Evolutionary conservation across 2,113 vertebrate species (phyloP).

Genomic region (Romanogobio albipinnatus): DNA sequence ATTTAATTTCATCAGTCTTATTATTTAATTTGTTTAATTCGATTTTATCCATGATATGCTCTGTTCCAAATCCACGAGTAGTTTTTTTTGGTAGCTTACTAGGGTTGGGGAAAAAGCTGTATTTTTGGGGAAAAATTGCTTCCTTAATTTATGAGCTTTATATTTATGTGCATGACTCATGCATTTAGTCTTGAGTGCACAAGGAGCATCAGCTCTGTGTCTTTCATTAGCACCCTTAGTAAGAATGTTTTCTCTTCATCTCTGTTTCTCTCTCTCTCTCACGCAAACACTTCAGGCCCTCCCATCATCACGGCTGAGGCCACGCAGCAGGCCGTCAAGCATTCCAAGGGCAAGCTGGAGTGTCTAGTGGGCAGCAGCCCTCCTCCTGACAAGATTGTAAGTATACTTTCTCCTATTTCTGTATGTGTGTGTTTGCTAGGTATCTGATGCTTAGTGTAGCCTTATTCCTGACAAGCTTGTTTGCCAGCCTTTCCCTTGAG

Average conservation of each 20-base stretch:
- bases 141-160: background rate
- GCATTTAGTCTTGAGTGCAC: slow-evolving; percentile 5
- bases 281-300: slow-evolving; percentile 74
- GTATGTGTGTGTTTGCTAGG: slow-evolving; percentile 14
- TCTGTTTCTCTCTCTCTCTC: background rate
- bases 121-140: slow-evolving; percentile 15
- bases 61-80: background rate
- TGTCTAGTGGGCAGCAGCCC: slow-evolving; percentile 86
- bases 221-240: slow-evolving; percentile 20
- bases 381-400: slow-evolving; percentile 87
- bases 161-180: slow-evolving; percentile 4
- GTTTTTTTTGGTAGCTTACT: background rate
- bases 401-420: slow-evolving; percentile 49
- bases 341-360: slow-evolving; percentile 85
- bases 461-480: slow-evolving; percentile 41
- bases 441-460: slow-evolving; percentile 20
- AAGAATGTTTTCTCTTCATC: background rate
- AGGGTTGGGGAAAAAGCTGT: background rate
- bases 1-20: slow-evolving; percentile 10
- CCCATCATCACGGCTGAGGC: slow-evolving; percentile 83
- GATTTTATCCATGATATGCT: background rate
- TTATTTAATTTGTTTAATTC: background rate
- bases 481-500: slow-evolving; percentile 1
- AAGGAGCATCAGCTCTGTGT: background rate
- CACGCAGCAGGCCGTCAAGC: slow-evolving; percentile 81